A percentile compares a stretch with the other conserved stretches of the same genome.
These are phyloP conservation scores for Agapornis canus DNA, from an alignment of 2,797 vertebrate genomes.

Conservation along the genomic window DNA sequence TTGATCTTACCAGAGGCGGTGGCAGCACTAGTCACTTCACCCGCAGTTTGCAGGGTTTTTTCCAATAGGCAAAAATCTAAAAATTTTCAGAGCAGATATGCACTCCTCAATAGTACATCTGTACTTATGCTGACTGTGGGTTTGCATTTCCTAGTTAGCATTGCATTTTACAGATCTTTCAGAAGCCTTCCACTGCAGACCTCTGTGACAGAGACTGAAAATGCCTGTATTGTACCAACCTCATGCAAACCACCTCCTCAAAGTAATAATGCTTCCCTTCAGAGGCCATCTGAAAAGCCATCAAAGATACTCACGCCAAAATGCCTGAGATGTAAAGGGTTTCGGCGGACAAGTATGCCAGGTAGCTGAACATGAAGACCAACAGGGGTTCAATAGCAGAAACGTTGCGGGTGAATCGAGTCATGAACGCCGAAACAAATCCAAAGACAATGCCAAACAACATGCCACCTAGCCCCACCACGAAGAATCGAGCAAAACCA, in stretches of 20 bases:
- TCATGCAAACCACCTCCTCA: background rate
- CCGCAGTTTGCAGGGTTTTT: background rate
- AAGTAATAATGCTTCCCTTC: background rate
- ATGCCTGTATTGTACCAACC: background rate
- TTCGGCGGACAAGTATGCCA: slow-evolving; percentile 93
- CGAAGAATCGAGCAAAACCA: slow-evolving; percentile 87
- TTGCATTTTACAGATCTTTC: background rate
- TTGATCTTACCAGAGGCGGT: background rate
- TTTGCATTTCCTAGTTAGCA: background rate
- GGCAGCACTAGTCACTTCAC: background rate
- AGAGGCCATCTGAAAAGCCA: rapidly evolving
- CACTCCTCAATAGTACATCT: background rate
- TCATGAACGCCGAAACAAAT: slow-evolving; percentile 90
- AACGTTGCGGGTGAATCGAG: slow-evolving; percentile 90
- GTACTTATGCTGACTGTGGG: background rate
- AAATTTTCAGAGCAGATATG: background rate
- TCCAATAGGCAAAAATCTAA: background rate
- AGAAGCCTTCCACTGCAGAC: background rate
- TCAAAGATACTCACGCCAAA: slow-evolving; percentile 89
- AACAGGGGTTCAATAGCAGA: slow-evolving; percentile 92
- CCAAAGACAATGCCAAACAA: slow-evolving; percentile 90
- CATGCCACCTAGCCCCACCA: slow-evolving; percentile 90
- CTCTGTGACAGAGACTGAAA: background rate
- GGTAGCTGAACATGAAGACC: slow-evolving; percentile 97
- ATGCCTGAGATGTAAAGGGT: slow-evolving; percentile 92